Evolutionary conservation across 2,888 invertebrate genomes (phyloP).

Genomic region (Ormyrus pomaceus): DNA sequence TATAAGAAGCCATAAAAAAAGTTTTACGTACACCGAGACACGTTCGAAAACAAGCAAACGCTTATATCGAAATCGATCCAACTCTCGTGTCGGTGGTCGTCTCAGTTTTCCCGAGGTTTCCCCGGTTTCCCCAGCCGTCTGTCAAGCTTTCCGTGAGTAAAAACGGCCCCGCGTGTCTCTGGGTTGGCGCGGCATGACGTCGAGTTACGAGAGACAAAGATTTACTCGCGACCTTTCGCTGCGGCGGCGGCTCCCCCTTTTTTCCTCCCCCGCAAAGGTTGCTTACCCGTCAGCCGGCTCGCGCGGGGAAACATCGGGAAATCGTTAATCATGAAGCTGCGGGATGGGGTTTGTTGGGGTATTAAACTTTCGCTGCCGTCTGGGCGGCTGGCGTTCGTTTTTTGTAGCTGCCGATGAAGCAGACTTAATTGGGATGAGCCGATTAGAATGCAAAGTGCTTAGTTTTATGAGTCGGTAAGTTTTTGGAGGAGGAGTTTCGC

Average conservation of each 20-base stretch:
- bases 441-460: neutral
- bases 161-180: constrained; percentile 3
- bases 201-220: constrained; percentile 59
- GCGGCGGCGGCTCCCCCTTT: neutral
- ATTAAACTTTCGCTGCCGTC: constrained; percentile 9
- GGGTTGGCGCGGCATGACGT: constrained; percentile 31
- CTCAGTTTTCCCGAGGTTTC: constrained; percentile 36
- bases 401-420: too few relatives aligned
- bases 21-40: too few relatives aligned
- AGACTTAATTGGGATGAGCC: constrained; percentile 11
- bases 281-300: constrained; percentile 9
- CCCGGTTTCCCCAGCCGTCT: neutral
- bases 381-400: too few relatives aligned
- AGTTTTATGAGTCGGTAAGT: neutral
- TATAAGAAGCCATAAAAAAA: too few relatives aligned
- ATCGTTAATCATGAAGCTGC: constrained; percentile 47
- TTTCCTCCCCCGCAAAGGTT: neutral
- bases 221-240: constrained; percentile 55
- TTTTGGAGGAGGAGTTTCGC: too few relatives aligned
- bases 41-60: too few relatives aligned
- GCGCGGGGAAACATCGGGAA: constrained; percentile 25
- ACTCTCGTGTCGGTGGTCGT: neutral
- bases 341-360: neutral
- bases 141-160: constrained; percentile 20
- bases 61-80: too few relatives aligned